Percentiles rank a stretch among this genome's conserved stretches.
Conservation (phyloP, 2,888 invertebrate species). For the Mythimna impura region DNA sequence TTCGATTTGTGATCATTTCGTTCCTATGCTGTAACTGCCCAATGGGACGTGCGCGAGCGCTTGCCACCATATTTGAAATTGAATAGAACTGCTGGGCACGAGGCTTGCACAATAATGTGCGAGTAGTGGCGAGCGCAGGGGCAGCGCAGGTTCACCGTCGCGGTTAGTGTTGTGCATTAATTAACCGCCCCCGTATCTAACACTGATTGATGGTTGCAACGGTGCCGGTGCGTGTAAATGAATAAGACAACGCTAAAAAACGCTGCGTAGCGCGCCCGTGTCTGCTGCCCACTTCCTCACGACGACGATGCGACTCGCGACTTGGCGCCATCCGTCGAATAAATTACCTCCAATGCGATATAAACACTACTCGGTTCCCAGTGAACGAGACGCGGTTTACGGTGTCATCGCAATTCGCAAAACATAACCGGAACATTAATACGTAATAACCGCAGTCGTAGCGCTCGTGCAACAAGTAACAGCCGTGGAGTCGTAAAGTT, state of each 20-base stretch:
- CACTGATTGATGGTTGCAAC: constrained; percentile 57
- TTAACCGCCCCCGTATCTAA: constrained; percentile 55
- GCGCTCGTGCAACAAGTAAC: constrained; percentile 45
- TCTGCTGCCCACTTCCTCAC: constrained; percentile 39
- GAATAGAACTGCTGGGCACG: constrained; percentile 86
- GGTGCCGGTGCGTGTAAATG: constrained; percentile 65
- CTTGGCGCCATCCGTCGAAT: constrained; percentile 41
- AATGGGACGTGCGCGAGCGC: constrained; percentile 82
- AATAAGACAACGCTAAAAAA: constrained; percentile 70
- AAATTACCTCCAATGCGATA: constrained; percentile 45
- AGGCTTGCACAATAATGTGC: constrained; percentile 86
- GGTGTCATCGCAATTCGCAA: constrained; percentile 38
- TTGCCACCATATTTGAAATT: constrained; percentile 88
- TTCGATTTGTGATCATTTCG: constrained; percentile 76
- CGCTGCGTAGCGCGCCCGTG: constrained; percentile 30
- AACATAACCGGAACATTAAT: constrained; percentile 48
- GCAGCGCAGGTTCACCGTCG: constrained; percentile 62
- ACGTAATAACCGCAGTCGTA: constrained; percentile 42
- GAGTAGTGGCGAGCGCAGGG: constrained; percentile 76
- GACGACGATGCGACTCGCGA: constrained; percentile 27
- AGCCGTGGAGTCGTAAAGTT: constrained; percentile 49
- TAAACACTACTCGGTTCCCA: constrained; percentile 47
- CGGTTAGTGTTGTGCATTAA: constrained; percentile 41
- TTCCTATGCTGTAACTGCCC: constrained; percentile 79
- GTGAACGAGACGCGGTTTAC: constrained; percentile 36